phyloP scores from a whole-genome alignment of 2,113 vertebrate genomes.

The Peromyscus californicus region DNA sequence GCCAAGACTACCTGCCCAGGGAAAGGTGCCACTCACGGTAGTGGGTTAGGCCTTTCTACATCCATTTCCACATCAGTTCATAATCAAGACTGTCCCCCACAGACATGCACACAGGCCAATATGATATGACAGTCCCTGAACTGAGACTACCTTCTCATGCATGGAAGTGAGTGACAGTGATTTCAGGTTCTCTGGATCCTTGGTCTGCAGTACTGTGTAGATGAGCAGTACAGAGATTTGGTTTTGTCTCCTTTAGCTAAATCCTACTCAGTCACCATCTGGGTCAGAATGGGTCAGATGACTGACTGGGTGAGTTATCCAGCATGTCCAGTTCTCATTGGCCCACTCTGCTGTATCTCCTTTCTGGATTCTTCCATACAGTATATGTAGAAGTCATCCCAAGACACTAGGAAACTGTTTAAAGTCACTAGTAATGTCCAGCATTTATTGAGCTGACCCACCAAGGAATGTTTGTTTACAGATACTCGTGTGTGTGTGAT shows the following conservation, averaged over 20 bases:
- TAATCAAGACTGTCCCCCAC: neutral
- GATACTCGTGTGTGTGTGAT: neutral
- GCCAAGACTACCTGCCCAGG: neutral
- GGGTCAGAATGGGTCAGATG: neutral
- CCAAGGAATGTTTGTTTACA: neutral
- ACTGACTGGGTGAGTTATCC: neutral
- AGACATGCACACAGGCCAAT: neutral
- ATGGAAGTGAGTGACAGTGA: neutral
- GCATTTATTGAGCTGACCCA: neutral
- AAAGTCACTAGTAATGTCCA: neutral
- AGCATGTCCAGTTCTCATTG: neutral
- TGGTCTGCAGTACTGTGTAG: neutral
- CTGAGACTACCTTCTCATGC: neutral
- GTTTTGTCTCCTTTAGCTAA: neutral
- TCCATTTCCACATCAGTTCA: neutral
- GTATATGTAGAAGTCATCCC: neutral
- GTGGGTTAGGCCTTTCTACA: neutral
- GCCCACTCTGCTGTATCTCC: no score
- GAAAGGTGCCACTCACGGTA: neutral
- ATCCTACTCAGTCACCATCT: neutral
- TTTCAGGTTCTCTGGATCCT: neutral
- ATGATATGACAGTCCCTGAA: neutral
- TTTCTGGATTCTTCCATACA: neutral
- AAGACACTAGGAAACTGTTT: neutral
- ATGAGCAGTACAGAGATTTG: neutral